phyloP scores from a whole-genome alignment of 2,113 vertebrate species.

The Suncus etruscus region DNA sequence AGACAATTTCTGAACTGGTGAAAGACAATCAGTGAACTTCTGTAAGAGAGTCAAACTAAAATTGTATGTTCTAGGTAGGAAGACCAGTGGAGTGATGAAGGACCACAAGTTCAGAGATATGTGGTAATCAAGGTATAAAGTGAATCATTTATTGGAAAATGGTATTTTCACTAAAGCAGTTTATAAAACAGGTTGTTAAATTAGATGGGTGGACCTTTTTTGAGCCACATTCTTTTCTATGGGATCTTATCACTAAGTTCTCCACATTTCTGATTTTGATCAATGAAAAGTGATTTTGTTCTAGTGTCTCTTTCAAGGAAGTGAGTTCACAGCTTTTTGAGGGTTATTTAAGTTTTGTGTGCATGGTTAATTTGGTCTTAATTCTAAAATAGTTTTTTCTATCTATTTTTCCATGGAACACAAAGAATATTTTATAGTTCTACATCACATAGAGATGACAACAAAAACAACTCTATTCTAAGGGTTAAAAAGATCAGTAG shows the following conservation, averaged over 20 bases:
- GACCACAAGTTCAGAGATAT: not conserved
- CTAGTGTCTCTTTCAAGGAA: not conserved
- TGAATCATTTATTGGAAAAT: not conserved
- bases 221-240: not conserved
- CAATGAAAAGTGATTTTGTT: not conserved
- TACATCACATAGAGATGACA: not conserved
- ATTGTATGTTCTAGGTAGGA: not conserved
- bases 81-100: not conserved
- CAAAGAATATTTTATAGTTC: not conserved
- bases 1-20: not conserved
- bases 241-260: not conserved
- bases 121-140: not conserved
- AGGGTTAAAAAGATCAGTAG: not conserved
- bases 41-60: not conserved
- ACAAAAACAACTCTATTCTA: not conserved
- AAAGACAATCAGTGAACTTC: not conserved
- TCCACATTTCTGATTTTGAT: constrained; percentile 47
- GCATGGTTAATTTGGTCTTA: not conserved
- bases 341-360: not conserved
- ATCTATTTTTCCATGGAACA: not conserved
- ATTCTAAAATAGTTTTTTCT: not conserved
- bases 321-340: not conserved
- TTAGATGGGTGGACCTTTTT: not conserved
- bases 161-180: not conserved
- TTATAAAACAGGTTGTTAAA: not conserved